These are phyloP conservation scores for Drosophila villosipedis DNA, from an alignment of 2,888 invertebrate species.

Conservation along the genomic window DNA sequence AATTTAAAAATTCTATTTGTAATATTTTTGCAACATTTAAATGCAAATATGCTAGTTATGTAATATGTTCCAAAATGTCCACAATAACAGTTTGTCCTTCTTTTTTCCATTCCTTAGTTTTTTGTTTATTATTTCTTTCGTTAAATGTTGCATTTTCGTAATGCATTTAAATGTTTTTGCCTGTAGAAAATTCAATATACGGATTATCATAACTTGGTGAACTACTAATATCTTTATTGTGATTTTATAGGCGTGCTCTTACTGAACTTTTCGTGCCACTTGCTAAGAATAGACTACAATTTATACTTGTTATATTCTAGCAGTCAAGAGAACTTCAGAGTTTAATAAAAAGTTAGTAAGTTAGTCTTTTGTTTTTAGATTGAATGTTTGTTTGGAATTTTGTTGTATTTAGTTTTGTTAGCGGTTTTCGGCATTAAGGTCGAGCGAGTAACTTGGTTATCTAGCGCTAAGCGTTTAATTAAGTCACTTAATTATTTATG, in stretches of 20 bases:
- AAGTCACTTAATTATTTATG: slow-evolving; percentile 59
- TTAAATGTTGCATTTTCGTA: background rate
- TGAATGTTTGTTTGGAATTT: background rate
- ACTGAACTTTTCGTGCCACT: background rate
- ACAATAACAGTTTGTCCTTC: background rate
- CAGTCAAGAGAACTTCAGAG: background rate
- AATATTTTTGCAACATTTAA: background rate
- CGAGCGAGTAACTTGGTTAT: background rate
- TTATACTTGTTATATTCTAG: background rate
- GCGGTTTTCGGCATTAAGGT: slow-evolving; percentile 3
- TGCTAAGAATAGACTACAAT: background rate
- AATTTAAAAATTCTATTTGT: background rate
- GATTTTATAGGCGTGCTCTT: background rate
- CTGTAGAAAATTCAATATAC: no score
- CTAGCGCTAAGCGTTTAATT: slow-evolving; percentile 42
- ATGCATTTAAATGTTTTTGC: background rate
- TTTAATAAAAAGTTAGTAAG: background rate
- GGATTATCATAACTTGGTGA: background rate
- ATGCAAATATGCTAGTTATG: background rate
- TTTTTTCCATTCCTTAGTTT: background rate
- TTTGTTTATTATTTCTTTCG: background rate
- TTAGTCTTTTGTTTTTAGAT: background rate
- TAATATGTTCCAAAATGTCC: background rate
- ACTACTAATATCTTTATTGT: background rate
- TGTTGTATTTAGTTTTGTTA: background rate